These are phyloP conservation scores for Cyanoliseus patagonus DNA, from an alignment of 2,113 vertebrate species.

Conservation along the genomic window DNA sequence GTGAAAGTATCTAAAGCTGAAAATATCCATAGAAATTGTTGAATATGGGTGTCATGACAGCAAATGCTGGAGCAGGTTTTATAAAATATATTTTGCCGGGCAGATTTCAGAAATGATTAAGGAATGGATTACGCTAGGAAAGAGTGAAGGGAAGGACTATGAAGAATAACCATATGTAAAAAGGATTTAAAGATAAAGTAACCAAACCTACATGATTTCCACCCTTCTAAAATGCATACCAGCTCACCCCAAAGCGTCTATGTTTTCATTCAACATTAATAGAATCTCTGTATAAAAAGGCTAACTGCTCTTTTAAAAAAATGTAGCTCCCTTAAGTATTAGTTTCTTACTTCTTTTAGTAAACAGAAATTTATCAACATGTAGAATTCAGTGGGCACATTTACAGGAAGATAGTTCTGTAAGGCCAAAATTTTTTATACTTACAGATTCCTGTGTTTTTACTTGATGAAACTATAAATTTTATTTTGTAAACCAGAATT, in stretches of 20 bases:
- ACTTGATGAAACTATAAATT: not conserved
- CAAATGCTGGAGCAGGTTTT: not conserved
- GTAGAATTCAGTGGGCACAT: not conserved
- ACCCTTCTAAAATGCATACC: not conserved
- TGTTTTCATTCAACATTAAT: not conserved
- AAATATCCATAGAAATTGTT: not conserved
- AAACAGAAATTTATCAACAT: not conserved
- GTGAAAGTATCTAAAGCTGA: not conserved
- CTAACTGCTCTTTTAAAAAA: not conserved
- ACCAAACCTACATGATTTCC: not conserved
- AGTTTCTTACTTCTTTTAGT: not conserved
- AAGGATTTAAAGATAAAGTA: not conserved
- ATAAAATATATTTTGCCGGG: not conserved
- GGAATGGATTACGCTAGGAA: not conserved
- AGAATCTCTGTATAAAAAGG: not conserved
- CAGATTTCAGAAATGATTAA: not conserved
- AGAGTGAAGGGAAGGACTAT: not conserved
- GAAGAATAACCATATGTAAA: not conserved
- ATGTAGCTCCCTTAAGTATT: not conserved
- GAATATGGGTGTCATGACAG: not conserved
- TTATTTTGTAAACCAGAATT: not conserved
- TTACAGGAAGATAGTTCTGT: not conserved
- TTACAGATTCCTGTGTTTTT: not conserved
- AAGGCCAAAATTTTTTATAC: not conserved
- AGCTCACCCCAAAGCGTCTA: fast-evolving